Base-by-base conservation (phyloP, 2,113 vertebrate species). In the Phylloscopus trochilus region DNA sequence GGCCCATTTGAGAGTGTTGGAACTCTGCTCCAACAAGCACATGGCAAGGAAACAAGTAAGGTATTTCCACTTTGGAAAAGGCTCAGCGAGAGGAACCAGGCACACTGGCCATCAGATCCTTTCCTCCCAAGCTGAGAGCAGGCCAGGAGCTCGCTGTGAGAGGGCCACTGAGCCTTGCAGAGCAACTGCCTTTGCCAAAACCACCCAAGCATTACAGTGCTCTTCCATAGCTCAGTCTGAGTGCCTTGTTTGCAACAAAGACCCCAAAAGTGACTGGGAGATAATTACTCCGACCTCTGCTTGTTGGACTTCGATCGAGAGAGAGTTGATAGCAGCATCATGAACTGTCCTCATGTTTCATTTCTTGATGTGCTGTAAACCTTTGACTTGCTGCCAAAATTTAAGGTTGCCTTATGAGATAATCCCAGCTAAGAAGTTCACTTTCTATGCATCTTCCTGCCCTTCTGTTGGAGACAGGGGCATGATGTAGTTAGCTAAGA, bases 401-500 rank as follows among this genome's bases (percentile, higher is more conserved):
- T 66, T 83, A 89, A 74, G n/a, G 87, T 56, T 72, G 46, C 49
- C 53, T 90, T 78, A 69, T 72, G 88, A 92, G 67, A 87, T 83
- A 92, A 83, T 68, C 10, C 9, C 46, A 44, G 56, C 70, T 84
- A 89, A 44, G 72, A 51, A 74, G 64, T 75, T 95, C 76, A 69
- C 73, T 60, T 41, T 31, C 68, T 93, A 52, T 86, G 85, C 94
- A 74, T 92, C 96, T 92, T 93, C n/a, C 89, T 94, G 85, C 55
- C 84, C 69, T 90, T 82, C 79, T 87, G 56, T 64, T 92, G 47
- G 85, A 92, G 64, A 70, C 30, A 69, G 88, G 26, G 52, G 28
- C 60, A 92, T 53, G 89, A 93, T 92, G 73, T 82, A 94, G 83
- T 74, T 52, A 81, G 79, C 90, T 90, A 90, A 96, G 83, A 92